Conservation (phyloP, 1,140 invertebrate genomes). For the Conopomorpha cramerella region DNA sequence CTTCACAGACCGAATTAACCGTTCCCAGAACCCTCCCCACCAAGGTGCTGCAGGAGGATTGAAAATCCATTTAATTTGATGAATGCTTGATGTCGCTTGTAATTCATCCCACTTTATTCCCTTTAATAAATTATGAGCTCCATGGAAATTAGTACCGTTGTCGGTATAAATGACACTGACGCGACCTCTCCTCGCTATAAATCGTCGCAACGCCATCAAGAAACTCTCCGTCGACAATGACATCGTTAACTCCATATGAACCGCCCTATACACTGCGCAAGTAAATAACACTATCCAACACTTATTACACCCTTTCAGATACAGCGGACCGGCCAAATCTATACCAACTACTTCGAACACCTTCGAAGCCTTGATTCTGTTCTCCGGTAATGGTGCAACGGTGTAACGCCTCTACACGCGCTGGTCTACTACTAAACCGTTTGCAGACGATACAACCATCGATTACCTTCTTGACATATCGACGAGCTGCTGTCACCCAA, state of each 20-base stretch:
- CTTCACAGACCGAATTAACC: constrained; percentile 19
- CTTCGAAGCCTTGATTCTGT: neutral
- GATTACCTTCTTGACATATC: neutral
- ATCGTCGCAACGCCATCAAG: constrained; percentile 19
- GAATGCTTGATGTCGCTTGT: neutral
- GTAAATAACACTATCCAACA: constrained; percentile 10
- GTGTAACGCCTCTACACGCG: neutral
- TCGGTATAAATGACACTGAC: constrained; percentile 33
- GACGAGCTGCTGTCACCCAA: neutral
- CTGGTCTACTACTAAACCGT: neutral
- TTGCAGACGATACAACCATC: neutral
- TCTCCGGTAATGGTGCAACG: constrained; percentile 3
- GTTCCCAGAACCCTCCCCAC: constrained; percentile 28
- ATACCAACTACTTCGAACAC: constrained; percentile 1
- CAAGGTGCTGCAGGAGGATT: constrained; percentile 36
- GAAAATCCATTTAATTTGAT: constrained; percentile 31
- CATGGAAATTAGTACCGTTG: constrained; percentile 36
- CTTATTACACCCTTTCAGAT: constrained; percentile 1
- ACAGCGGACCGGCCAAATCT: constrained; percentile 3
- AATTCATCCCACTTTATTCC: no score
- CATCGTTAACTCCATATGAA: constrained; percentile 30
- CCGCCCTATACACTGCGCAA: constrained; percentile 23
- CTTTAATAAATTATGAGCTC: constrained; percentile 5
- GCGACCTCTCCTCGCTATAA: constrained; percentile 23
- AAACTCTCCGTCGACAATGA: constrained; percentile 19